These are phyloP conservation scores for Ellobius talpinus DNA, from an alignment of 2,113 vertebrate genomes.

Conservation along the genomic window DNA sequence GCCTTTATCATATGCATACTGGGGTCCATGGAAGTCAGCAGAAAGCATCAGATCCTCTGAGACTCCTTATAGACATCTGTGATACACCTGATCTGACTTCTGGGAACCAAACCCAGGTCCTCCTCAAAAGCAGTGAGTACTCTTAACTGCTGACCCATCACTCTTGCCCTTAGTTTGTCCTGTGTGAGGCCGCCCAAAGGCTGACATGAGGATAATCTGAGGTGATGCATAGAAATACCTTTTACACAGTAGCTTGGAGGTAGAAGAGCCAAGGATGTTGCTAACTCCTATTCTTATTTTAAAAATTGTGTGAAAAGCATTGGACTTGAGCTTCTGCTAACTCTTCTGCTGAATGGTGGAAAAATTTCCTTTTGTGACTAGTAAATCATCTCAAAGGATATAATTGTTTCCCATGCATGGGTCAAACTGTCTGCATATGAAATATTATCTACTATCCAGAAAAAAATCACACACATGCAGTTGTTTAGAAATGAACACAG, in stretches of 20 bases:
- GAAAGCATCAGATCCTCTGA: background rate
- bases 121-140: background rate
- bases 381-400: background rate
- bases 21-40: too few relatives aligned
- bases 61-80: too few relatives aligned
- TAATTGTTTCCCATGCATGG: background rate
- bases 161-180: background rate
- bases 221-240: background rate
- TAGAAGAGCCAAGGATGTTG: background rate
- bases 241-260: background rate
- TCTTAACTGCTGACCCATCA: background rate
- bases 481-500: background rate
- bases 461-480: background rate
- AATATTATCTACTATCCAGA: background rate
- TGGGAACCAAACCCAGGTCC: background rate
- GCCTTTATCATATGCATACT: background rate
- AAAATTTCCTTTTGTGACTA: background rate
- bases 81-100: background rate
- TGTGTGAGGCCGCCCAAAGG: background rate
- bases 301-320: background rate
- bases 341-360: background rate
- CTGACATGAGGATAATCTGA: background rate
- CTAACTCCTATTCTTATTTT: background rate
- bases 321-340: background rate
- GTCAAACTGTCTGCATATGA: background rate